Evolutionary conservation across 1,140 invertebrate genomes (phyloP).

Genomic region (Thalassaphorura encarpata): DNA sequence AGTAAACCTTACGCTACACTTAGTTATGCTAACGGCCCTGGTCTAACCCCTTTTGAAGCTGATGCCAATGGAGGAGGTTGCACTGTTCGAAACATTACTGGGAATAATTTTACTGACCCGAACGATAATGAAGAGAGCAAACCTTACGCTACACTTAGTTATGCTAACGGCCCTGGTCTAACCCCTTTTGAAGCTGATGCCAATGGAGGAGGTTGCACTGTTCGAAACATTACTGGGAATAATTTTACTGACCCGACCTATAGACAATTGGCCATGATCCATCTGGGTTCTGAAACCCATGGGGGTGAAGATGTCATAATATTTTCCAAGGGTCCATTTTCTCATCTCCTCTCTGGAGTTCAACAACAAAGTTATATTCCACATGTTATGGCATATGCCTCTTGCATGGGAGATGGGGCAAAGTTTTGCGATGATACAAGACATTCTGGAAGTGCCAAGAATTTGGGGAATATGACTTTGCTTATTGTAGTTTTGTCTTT

Average conservation of each 20-base stretch:
- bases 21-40: constrained; percentile 63
- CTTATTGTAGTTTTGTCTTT: no score
- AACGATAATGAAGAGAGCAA: constrained; percentile 46
- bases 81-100: constrained; percentile 54
- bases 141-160: constrained; percentile 59
- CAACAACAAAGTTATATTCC: constrained; percentile 55
- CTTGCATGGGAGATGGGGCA: constrained; percentile 2
- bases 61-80: no score
- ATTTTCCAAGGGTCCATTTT: constrained; percentile 48
- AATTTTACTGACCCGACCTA: constrained; percentile 35
- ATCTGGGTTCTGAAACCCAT: constrained; percentile 49
- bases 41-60: constrained; percentile 40
- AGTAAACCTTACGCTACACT: constrained; percentile 58
- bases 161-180: constrained; percentile 62
- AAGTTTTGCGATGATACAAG: background rate
- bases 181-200: constrained; percentile 35
- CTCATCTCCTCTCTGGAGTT: constrained; percentile 52
- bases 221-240: constrained; percentile 36
- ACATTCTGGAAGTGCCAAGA: no score
- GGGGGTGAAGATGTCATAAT: constrained; percentile 52
- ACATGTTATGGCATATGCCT: constrained; percentile 55
- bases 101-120: constrained; percentile 43
- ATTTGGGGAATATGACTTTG: no score
- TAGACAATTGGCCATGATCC: constrained; percentile 41
- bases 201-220: constrained; percentile 53